These are phyloP conservation scores for Gobionotothen gibberifrons DNA, from an alignment of 2,797 vertebrate species.

Conservation along the genomic window DNA sequence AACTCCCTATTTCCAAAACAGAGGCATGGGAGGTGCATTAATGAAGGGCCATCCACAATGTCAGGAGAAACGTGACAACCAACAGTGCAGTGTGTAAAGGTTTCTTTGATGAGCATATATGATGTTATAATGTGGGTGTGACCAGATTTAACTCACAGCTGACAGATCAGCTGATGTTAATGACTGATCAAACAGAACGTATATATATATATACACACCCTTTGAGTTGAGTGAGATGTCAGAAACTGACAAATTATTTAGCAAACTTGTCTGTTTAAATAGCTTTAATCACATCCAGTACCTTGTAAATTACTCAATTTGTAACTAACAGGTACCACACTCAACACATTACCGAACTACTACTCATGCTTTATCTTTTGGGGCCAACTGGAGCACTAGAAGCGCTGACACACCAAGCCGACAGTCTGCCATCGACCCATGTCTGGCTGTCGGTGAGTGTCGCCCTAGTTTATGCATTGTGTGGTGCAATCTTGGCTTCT, in stretches of 20 bases:
- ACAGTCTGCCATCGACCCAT: too few species aligned
- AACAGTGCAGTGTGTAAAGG: background rate
- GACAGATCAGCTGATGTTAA: slow-evolving; percentile 1
- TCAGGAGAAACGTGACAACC: background rate
- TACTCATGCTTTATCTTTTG: background rate
- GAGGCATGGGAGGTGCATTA: background rate
- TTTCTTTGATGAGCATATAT: background rate
- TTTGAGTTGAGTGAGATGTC: background rate
- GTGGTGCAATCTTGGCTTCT: too few species aligned
- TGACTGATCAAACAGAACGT: background rate
- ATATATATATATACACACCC: too few species aligned
- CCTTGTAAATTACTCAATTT: background rate
- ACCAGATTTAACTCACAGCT: background rate
- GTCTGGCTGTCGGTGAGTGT: too few species aligned
- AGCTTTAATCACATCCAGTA: background rate
- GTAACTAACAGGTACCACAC: background rate
- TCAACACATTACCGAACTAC: background rate
- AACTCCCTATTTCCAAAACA: background rate
- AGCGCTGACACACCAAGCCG: too few species aligned
- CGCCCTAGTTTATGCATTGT: too few species aligned
- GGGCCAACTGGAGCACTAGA: background rate
- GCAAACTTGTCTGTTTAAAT: too few species aligned
- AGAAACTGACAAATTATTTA: background rate
- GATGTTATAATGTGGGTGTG: background rate
- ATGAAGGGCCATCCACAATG: background rate